These are phyloP conservation scores for Macquaria ambigua DNA, from an alignment of 2,113 vertebrate genomes.

Conservation along the genomic window DNA sequence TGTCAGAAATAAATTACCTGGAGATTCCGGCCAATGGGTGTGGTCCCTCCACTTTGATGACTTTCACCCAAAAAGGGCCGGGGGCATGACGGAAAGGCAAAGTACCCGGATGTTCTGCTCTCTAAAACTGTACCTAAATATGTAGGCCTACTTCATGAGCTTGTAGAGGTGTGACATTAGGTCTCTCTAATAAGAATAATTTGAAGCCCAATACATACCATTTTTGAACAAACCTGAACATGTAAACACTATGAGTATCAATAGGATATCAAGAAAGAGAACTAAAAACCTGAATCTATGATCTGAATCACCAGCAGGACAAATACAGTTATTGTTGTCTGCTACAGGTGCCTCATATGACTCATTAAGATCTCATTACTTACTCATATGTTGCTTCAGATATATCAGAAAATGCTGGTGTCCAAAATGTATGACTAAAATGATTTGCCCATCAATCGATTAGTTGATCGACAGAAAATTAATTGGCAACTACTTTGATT, in stretches of 20 bases:
- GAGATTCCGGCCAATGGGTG: too few species aligned
- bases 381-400: background rate
- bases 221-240: background rate
- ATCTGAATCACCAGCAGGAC: background rate
- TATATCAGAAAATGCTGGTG: background rate
- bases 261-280: background rate
- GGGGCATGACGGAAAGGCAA: too few species aligned
- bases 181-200: background rate
- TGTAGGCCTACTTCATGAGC: too few species aligned
- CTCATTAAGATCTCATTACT: background rate
- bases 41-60: too few species aligned
- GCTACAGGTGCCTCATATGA: background rate
- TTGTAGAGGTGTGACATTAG: background rate
- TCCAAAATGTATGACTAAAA: background rate
- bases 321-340: background rate
- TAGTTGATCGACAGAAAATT: background rate
- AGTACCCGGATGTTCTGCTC: too few species aligned
- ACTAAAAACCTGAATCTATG: background rate
- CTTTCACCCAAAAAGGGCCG: too few species aligned
- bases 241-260: background rate
- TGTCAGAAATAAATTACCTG: too few species aligned
- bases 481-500: background rate
- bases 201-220: background rate
- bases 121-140: too few species aligned
- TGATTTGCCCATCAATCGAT: background rate